Evolutionary conservation across 2,888 invertebrate species (phyloP), one percentile per base, ranked within the genome.

Genomic region (Blomia tropicalis): DNA sequence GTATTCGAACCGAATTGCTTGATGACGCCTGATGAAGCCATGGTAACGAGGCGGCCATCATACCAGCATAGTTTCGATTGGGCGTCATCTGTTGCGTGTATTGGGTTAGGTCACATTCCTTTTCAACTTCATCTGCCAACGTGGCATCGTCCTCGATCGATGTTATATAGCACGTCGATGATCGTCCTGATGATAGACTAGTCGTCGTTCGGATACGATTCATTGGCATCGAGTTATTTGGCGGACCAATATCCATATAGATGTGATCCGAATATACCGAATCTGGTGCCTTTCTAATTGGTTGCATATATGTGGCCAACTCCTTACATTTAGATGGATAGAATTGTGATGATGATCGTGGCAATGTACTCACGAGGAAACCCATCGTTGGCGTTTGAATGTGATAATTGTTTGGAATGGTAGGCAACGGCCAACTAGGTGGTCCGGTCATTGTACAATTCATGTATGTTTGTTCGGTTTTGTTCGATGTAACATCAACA

Each of bases 91-190:
- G n/a, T 7, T 22, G 22, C 14, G 51, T 14, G 51, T 27, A 47
- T 14, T 7, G 7, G 7, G 51, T 47, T n/a, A 27, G 7, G 22
- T 47, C 51, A 41, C 41, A 14, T 41, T 41, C 41, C 14, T 41
- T 41, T 7, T 19, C 11, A 7, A 47, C 51, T 47, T 47, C 23
- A 7, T 47, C 23, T 7, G 36, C 36, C 7, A 11, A 17, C 7
- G 7, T 36, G 7, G 36, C 36, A 47, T 47, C 51, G 27, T 47
- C 51, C 22, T 47, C 51, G 51, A 47, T 47, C 23, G 51, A 47
- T 11, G 51, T 47, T 7, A 47, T 19, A 27, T 25, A 47, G 22
- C 51, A 47, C 7, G 7, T 47, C 17, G 51, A n/a, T 19, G 7
- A n/a, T 47, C n/a, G 51, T 47, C 14, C 7, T 7, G 22, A 7